Evolutionary conservation across 2,888 invertebrate genomes (phyloP), one percentile per base, ranked within the genome.

Genomic region (Cactoblastis cactorum): DNA sequence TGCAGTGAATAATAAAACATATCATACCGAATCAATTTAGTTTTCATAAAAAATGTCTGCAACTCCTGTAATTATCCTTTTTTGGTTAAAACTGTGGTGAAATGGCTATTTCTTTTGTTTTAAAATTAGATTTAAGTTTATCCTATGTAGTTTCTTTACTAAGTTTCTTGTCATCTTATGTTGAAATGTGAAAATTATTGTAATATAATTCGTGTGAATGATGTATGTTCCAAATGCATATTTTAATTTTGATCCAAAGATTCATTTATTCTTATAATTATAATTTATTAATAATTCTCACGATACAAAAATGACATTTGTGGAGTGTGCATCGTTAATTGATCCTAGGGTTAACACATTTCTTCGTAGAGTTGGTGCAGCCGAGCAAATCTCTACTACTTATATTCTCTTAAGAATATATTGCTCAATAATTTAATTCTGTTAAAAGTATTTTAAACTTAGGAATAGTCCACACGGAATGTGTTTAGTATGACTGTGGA

Each of bases 351-450:
- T 75, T 80, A 81, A 78, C 77, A 77, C n/a, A 74, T 71, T 79
- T 79, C 82, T 84, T 81, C 65, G 82, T 87, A 84, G 83, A 83
- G 80, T 85, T 86, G 85, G 87, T 85, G 87, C 88, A 88, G 84
- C 86, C 81, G 87, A 85, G 88, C 85, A 87, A 86, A 83, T 83
- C 85, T 88, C 85, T 87, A 86, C 85, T 87, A 85, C 80, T 24
- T 82, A 82, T 85, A 85, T 88, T 87, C 87, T 83, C 77, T 75
- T 83, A 82, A 64, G 85, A 81, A 85, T 87, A 82, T 86, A 84
- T 88, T 89, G 88, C 88, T 89, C 88, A 89, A 89, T 87, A 79
- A 83, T 85, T 86, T 87, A 80, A 80, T 84, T 87, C 83, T 80
- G 85, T 89, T 88, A 74, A 83, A 80, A 79, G 83, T 85, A 84